A percentile compares a stretch with the other conserved stretches of the same genome.
These are phyloP conservation scores for Sclerurus mexicanus DNA, from an alignment of 2,113 vertebrate species.

Conservation along the genomic window DNA sequence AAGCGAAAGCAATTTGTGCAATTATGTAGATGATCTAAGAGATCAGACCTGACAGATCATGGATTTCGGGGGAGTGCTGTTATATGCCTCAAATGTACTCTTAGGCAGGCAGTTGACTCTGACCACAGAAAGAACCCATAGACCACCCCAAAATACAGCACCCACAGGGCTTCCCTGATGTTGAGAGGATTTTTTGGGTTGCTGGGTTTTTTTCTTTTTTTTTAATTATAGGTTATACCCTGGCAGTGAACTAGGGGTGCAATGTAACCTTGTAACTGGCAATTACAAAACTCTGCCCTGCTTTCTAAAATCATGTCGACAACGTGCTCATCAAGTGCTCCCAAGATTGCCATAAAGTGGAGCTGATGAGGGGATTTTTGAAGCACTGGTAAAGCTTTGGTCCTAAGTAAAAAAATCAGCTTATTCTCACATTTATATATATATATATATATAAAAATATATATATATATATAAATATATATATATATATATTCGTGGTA, in stretches of 20 bases:
- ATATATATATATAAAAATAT: too few relatives aligned
- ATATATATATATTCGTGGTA: neutral
- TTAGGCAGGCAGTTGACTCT: neutral
- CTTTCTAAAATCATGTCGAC: neutral
- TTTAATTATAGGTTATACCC: neutral
- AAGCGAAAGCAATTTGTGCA: conserved; percentile 57
- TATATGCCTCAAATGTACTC: neutral
- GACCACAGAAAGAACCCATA: neutral
- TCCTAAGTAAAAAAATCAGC: neutral
- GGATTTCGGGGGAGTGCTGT: neutral
- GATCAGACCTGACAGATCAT: conserved; percentile 21
- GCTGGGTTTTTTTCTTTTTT: too few relatives aligned
- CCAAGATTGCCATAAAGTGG: neutral
- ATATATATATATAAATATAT: too few relatives aligned
- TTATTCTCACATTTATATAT: neutral
- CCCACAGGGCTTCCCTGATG: neutral
- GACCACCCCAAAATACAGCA: neutral
- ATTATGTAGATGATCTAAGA: neutral
- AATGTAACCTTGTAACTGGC: neutral
- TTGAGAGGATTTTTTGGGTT: neutral
- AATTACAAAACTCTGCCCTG: neutral
- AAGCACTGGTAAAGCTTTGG: neutral
- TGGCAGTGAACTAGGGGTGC: neutral
- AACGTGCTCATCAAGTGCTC: neutral
- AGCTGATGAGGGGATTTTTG: neutral